A percentile compares a stretch with the other conserved stretches of the same genome.
These are phyloP conservation scores for Patiria pectinifera DNA, from an alignment of 53 echinoderm and acorn worm species.

Conservation along the genomic window DNA sequence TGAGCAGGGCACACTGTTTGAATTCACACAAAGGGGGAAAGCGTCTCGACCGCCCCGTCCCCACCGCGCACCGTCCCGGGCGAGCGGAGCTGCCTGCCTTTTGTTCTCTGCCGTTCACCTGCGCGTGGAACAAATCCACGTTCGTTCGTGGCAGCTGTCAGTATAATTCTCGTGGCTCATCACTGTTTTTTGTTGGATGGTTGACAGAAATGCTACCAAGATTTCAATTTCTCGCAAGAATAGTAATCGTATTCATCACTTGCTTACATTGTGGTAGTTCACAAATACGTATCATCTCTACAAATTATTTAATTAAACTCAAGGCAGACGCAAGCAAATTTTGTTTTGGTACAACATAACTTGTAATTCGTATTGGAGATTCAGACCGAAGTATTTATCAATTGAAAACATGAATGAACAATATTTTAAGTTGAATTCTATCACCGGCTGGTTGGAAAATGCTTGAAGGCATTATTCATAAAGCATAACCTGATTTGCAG, in stretches of 20 bases:
- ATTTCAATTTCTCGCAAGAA: background rate
- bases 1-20: conserved; percentile 39
- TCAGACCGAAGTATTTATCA: background rate
- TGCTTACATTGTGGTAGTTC: background rate
- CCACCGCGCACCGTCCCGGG: background rate
- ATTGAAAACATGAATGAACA: background rate
- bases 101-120: conserved; percentile 62
- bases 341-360: background rate
- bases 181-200: background rate
- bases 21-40: conserved; percentile 53
- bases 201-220: background rate
- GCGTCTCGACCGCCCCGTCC: conserved; percentile 12
- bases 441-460: no score
- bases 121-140: conserved; percentile 23
- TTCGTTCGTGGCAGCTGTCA: background rate
- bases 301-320: background rate
- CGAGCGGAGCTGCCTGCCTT: conserved; percentile 12
- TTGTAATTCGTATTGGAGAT: background rate
- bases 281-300: background rate
- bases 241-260: background rate
- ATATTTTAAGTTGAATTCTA: no score
- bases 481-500: background rate
- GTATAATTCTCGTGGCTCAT: background rate
- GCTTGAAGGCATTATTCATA: background rate
- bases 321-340: background rate